Evolutionary conservation across 2,888 invertebrate genomes (phyloP), one percentile per base, ranked within the genome.

Genomic region (Pantelozetes paolii): DNA sequence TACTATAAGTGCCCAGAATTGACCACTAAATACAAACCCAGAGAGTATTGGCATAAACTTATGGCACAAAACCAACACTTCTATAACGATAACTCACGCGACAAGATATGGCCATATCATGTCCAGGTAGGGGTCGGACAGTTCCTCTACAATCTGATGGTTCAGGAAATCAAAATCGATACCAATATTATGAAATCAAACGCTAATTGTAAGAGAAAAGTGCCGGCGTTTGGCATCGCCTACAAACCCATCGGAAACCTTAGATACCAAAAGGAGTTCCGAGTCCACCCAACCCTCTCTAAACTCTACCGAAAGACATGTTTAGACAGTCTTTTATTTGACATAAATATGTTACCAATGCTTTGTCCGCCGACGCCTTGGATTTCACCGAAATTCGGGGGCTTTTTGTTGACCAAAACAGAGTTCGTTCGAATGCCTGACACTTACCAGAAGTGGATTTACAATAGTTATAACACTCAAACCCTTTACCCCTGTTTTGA

Each of bases 341-440:
- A 90, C 67, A 85, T 90, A 1, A 85, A 86, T 75, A 79, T 81
- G 59, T 83, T 91, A 71, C 96, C 96, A 18, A 89, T 90, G 85
- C 74, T 87, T 23, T 88, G 89, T 76, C 95, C 96, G 18, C 94
- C 96, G 5, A 84, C 89, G 76, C 96, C 96, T 1, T 96, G 95
- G 95, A 83, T 85, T 57, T 85, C 86, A 0, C 81, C 87, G 2
- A 80, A 85, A 45, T 85, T 84, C 72, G 94, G 95, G 8, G 93
- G 93, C 0, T 91, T 90, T 80, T 83, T 94, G 9, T 81, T 91
- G 30, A 86, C 88, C 0, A 86, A 87, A 77, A 87, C 78, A 26
- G 77, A 78, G 30, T 40, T 86, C 87, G 80, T 82, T 83, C 86
- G 88, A 75, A 83, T 89, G 80, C 87, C 88, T 0, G 82, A 82